phyloP scores from a whole-genome alignment of 2,797 vertebrate genomes.

The Liparis tanakae region DNA sequence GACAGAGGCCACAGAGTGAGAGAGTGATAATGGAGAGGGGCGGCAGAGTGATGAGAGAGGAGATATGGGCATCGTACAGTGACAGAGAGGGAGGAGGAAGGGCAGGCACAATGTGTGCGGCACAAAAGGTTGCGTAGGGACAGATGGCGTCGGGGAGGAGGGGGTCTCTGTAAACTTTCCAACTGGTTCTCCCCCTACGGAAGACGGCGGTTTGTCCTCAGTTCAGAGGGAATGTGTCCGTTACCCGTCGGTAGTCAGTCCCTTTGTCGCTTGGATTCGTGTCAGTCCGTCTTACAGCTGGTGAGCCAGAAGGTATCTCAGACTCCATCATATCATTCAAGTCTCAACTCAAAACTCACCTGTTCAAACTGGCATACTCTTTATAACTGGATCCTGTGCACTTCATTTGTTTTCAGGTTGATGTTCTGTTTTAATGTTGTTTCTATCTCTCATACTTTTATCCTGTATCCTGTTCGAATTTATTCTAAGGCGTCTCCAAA shows the following conservation, averaged over 20 bases:
- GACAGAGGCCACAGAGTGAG: slow-evolving; percentile 17
- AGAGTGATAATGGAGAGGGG: slow-evolving; percentile 29
- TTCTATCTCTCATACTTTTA: too few species aligned
- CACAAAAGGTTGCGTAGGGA: slow-evolving; percentile 43
- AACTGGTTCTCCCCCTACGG: slow-evolving; percentile 1
- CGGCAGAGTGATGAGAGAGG: slow-evolving; percentile 33
- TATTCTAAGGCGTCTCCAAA: too few species aligned
- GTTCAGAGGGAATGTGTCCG: slow-evolving; percentile 2
- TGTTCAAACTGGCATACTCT: too few species aligned
- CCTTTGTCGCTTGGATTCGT: slow-evolving; percentile 16
- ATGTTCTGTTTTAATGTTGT: too few species aligned
- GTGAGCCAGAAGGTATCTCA: slow-evolving; percentile 5
- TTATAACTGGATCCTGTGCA: too few species aligned
- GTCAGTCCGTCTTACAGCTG: slow-evolving; percentile 18
- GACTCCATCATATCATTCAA: too few species aligned
- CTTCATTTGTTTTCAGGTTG: too few species aligned
- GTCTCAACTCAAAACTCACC: too few species aligned
- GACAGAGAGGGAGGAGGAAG: slow-evolving; percentile 36
- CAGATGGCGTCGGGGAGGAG: slow-evolving; percentile 46
- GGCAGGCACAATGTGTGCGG: slow-evolving; percentile 26
- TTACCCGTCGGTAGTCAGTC: not conserved
- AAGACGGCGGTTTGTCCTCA: slow-evolving; percentile 17
- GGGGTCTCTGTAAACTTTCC: slow-evolving; percentile 42
- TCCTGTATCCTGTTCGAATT: too few species aligned
- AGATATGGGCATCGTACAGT: slow-evolving; percentile 33